Percentiles rank a stretch among this genome's conserved stretches.
Conservation (phyloP, 2,797 vertebrate species). For the Enteromius unitaeniatus region DNA sequence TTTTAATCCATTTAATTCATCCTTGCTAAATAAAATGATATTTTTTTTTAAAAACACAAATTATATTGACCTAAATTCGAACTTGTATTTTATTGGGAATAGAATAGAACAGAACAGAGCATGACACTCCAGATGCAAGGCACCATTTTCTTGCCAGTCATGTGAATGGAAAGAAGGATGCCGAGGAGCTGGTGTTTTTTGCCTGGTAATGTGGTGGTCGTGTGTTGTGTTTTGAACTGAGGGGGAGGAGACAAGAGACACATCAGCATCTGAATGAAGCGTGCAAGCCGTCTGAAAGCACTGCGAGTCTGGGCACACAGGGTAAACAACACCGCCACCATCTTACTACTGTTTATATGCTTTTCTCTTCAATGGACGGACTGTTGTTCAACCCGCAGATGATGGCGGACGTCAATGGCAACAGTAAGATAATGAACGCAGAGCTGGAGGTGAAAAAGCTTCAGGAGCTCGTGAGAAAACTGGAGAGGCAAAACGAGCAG, state of each 20-base stretch:
- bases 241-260: conserved; percentile 59
- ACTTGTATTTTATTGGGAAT: background rate
- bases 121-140: background rate
- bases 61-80: background rate
- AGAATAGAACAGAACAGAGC: background rate
- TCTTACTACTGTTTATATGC: conserved; percentile 59
- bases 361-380: conserved; percentile 79
- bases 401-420: conserved; percentile 91
- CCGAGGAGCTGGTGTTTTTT: background rate
- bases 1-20: background rate
- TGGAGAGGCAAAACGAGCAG: conserved; percentile 96
- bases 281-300: conserved; percentile 47
- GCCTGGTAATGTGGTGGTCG: conserved; percentile 12
- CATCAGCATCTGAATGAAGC: conserved; percentile 58
- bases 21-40: background rate
- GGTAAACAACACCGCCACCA: conserved; percentile 61
- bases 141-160: background rate
- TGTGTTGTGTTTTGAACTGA: conserved; percentile 46
- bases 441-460: conserved; percentile 98
- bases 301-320: conserved; percentile 27
- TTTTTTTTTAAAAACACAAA: background rate
- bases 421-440: conserved; percentile 82
- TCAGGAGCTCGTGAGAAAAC: conserved; percentile 92
- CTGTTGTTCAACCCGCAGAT: conserved; percentile 81
- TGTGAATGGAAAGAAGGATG: background rate